Evolutionary conservation across 2,797 vertebrate genomes (phyloP).

Genomic region (Discoglossus pictus): DNA sequence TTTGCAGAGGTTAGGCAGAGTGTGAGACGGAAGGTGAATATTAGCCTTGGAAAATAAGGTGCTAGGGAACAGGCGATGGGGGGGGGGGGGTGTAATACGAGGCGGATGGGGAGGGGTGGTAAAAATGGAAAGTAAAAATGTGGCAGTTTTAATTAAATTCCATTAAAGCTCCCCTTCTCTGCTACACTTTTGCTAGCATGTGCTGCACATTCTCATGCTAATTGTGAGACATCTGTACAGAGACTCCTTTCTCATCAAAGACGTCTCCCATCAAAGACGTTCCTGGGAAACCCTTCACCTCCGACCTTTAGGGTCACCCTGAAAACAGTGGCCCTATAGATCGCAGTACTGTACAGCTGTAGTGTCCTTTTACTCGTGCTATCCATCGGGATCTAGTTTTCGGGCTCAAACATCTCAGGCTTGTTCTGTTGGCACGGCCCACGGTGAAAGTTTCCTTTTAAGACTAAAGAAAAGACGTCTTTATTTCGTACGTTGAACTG

Average conservation of each 20-base stretch:
- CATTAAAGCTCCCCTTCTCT: slow-evolving; percentile 54
- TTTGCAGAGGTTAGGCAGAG: background rate
- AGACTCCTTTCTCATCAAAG: slow-evolving; percentile 55
- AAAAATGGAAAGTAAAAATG: slow-evolving; percentile 30
- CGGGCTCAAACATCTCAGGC: slow-evolving; percentile 14
- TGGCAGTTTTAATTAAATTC: slow-evolving; percentile 57
- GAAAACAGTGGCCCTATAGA: slow-evolving; percentile 52
- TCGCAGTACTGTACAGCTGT: slow-evolving; percentile 44
- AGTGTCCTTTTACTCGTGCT: slow-evolving; percentile 50
- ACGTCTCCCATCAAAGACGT: slow-evolving; percentile 55
- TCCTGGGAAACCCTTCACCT: slow-evolving; percentile 61
- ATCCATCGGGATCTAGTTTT: slow-evolving; percentile 36
- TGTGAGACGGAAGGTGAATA: slow-evolving; percentile 9
- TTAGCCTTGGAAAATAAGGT: slow-evolving; percentile 28
- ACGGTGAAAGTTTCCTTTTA: slow-evolving; percentile 19
- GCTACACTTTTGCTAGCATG: slow-evolving; percentile 48
- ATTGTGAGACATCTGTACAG: slow-evolving; percentile 56
- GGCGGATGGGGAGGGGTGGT: background rate
- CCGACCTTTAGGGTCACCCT: slow-evolving; percentile 55
- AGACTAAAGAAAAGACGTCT: slow-evolving; percentile 10
- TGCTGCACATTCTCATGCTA: slow-evolving; percentile 61
- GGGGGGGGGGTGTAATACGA: background rate
- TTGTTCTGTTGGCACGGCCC: slow-evolving; percentile 31
- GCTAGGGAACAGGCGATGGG: slow-evolving; percentile 19
- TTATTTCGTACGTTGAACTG: slow-evolving; percentile 34